Percentiles rank a stretch among this genome's conserved stretches.
Conservation (phyloP, 2,888 invertebrate species). For the Gasteruption jaculator region DNA sequence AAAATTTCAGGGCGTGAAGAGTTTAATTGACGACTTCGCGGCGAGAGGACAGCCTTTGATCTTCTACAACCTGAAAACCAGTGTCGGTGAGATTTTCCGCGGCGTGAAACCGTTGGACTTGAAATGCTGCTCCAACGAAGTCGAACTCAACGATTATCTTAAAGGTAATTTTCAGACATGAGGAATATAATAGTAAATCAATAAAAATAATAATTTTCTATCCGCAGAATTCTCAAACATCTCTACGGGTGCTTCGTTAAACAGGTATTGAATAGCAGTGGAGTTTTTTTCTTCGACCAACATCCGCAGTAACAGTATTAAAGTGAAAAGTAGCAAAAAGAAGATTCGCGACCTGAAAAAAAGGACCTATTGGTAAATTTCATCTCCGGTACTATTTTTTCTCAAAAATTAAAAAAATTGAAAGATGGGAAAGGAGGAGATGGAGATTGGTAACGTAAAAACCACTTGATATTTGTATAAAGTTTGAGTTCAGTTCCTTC, state of each 20-base stretch:
- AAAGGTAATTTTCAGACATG: too few species aligned
- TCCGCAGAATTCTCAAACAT: conserved; percentile 31
- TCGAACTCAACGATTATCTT: conserved; percentile 56
- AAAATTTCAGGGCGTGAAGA: conserved; percentile 61
- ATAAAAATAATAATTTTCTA: conserved; percentile 2
- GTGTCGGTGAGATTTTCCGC: conserved; percentile 57
- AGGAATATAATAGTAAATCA: not conserved
- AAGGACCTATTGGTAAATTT: too few species aligned
- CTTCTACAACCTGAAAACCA: conserved; percentile 59
- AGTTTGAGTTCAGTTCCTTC: too few species aligned
- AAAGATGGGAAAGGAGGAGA: too few species aligned
- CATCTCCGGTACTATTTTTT: too few species aligned
- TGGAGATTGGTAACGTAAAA: too few species aligned
- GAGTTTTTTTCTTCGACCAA: too few species aligned
- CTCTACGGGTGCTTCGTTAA: conserved; percentile 23
- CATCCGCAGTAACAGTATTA: conserved; percentile 24
- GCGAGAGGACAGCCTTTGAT: conserved; percentile 57
- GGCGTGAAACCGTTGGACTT: conserved; percentile 59
- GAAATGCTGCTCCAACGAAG: conserved; percentile 55
- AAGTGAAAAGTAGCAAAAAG: too few species aligned
- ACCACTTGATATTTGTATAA: too few species aligned
- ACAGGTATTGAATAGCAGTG: conserved; percentile 25
- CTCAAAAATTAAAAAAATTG: too few species aligned
- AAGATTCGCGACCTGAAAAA: too few species aligned
- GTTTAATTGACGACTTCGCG: conserved; percentile 58